These are phyloP conservation scores for Trisateles emortualis DNA, from an alignment of 2,888 invertebrate species.

Conservation along the genomic window DNA sequence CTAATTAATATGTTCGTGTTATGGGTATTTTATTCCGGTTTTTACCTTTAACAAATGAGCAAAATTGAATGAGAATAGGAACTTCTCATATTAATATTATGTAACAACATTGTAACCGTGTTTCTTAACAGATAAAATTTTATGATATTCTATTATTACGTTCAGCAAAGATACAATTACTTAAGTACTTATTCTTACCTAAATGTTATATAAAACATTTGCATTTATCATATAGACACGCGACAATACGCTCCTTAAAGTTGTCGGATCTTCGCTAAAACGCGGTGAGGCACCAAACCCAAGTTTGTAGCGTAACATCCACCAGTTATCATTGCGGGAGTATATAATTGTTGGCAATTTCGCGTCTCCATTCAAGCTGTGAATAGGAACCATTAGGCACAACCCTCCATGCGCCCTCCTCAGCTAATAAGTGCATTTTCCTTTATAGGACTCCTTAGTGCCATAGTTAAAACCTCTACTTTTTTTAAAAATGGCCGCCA, in stretches of 20 bases:
- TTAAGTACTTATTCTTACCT: too few relatives aligned
- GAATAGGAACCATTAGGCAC: constrained; percentile 85
- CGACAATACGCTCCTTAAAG: constrained; percentile 25
- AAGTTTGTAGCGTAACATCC: constrained; percentile 75
- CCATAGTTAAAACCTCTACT: constrained; percentile 76
- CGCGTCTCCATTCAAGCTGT: constrained; percentile 81
- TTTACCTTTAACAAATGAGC: too few relatives aligned
- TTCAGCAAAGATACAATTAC: too few relatives aligned
- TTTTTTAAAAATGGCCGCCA: constrained; percentile 60
- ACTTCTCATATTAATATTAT: too few relatives aligned
- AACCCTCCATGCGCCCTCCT: constrained; percentile 78
- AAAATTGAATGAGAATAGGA: too few relatives aligned
- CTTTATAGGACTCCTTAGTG: constrained; percentile 81
- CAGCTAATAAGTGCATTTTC: constrained; percentile 86
- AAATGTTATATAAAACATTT: too few relatives aligned
- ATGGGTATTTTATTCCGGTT: too few relatives aligned
- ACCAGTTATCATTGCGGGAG: constrained; percentile 84
- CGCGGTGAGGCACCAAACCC: constrained; percentile 53
- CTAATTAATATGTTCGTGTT: too few relatives aligned
- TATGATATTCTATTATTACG: too few relatives aligned
- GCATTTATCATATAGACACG: not conserved
- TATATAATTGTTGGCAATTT: constrained; percentile 86
- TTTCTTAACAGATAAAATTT: too few relatives aligned
- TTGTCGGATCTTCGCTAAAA: constrained; percentile 40
- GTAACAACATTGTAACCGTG: too few relatives aligned